Percentiles rank a stretch among this genome's conserved stretches.
Conservation (phyloP, 2,888 invertebrate species). For the Theretra japonica region DNA sequence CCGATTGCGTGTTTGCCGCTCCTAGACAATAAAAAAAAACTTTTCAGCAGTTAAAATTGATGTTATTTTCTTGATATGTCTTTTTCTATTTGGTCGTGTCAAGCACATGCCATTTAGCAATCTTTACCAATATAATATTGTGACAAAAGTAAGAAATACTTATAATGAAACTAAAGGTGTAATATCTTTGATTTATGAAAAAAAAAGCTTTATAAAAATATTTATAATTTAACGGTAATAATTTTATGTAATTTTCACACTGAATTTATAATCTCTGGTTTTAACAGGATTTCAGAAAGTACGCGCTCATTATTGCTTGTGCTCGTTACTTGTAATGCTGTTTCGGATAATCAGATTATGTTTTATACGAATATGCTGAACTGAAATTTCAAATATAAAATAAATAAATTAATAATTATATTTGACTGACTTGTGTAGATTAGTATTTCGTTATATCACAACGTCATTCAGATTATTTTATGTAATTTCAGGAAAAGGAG, state of each 20-base stretch:
- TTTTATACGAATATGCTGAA: not conserved
- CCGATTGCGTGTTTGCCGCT: too few species aligned
- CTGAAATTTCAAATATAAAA: not conserved
- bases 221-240: too few species aligned
- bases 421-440: too few species aligned
- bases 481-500: too few species aligned
- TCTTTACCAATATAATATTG: not conserved
- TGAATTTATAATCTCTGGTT: not conserved
- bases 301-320: constrained; percentile 2
- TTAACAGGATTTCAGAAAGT: constrained; percentile 7
- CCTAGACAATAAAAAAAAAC: not conserved
- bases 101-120: not conserved
- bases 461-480: too few species aligned
- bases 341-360: constrained; percentile 12
- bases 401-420: too few species aligned
- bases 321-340: not conserved
- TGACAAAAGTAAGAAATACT: too few species aligned
- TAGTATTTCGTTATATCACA: too few species aligned
- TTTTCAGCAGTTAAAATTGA: too few species aligned
- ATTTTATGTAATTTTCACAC: not conserved
- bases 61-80: not conserved
- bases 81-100: not conserved
- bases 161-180: too few species aligned
- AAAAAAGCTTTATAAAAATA: too few species aligned
- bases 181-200: too few species aligned